A percentile compares a stretch with the other conserved stretches of the same genome.
Conservation (phyloP, 2,113 vertebrate genomes). For the Sinocyclocheilus anshuiensis region DNA sequence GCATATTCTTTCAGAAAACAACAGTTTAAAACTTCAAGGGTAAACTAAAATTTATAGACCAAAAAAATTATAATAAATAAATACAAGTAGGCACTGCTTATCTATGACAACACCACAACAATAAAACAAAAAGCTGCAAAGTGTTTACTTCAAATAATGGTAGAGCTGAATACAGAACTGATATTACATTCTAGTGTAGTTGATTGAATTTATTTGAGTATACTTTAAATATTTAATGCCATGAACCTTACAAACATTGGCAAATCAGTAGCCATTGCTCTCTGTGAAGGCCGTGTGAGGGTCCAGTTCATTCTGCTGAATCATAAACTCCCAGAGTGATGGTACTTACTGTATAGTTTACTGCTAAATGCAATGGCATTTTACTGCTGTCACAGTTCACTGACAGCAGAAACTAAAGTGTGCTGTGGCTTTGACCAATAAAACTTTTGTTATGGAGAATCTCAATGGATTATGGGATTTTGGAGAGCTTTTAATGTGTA, state of each 20-base stretch:
- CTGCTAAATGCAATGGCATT: neutral
- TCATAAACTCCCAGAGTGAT: neutral
- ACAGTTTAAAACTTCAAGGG: neutral
- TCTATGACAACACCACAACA: neutral
- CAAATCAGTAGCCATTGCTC: neutral
- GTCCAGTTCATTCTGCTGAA: neutral
- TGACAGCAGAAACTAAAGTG: neutral
- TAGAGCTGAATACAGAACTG: neutral
- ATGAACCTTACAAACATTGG: neutral
- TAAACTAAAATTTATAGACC: neutral
- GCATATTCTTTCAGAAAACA: constrained; percentile 8
- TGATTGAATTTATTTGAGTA: neutral
- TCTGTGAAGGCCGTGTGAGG: neutral
- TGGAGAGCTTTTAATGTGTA: neutral
- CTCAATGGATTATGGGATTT: constrained; percentile 40
- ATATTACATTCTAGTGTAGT: neutral
- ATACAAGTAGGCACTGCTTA: neutral
- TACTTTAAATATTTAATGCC: neutral
- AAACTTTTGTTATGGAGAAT: neutral
- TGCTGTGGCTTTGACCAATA: neutral
- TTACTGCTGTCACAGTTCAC: constrained; percentile 3
- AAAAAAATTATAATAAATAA: neutral
- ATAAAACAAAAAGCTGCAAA: neutral
- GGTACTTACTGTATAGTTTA: neutral
- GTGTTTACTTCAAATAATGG: neutral